phyloP scores from a whole-genome alignment of 2,113 vertebrate genomes.

The Cynoglossus semilaevis region DNA sequence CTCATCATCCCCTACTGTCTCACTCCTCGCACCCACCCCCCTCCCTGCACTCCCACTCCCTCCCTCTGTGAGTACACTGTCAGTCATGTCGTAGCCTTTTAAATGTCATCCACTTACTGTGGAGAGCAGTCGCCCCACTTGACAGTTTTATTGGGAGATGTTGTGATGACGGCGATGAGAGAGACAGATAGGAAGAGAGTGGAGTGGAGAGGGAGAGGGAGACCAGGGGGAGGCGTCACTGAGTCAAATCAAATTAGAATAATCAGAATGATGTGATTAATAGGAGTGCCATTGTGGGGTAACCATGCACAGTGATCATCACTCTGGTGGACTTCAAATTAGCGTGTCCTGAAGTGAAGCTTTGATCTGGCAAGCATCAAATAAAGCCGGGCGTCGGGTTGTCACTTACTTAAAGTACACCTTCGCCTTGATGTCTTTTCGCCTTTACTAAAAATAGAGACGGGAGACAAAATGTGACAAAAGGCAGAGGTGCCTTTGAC shows the following conservation, averaged over 20 bases:
- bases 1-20: constrained; percentile 60
- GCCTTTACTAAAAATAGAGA: constrained; percentile 65
- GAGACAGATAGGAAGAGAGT: constrained; percentile 23
- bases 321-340: constrained; percentile 77
- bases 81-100: constrained; percentile 77
- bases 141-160: constrained; percentile 74
- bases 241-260: constrained; percentile 78
- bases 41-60: constrained; percentile 65
- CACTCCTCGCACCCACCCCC: constrained; percentile 47
- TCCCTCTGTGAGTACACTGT: constrained; percentile 75
- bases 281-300: constrained; percentile 77
- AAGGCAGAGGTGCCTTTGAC: constrained; percentile 60
- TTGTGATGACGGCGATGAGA: constrained; percentile 67
- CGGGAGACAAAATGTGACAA: constrained; percentile 65
- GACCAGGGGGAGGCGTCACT: constrained; percentile 60
- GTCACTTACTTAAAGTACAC: constrained; percentile 76
- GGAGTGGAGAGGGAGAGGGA: constrained; percentile 17
- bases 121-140: constrained; percentile 72
- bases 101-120: constrained; percentile 76
- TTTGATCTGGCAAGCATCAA: constrained; percentile 76
- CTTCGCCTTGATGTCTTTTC: constrained; percentile 71
- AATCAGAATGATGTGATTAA: constrained; percentile 79
- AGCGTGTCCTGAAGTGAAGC: constrained; percentile 69
- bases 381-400: constrained; percentile 72
- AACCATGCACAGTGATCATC: constrained; percentile 77